These are phyloP conservation scores for Drosophila orena DNA, from an alignment of 1,140 invertebrate species.

Conservation along the genomic window DNA sequence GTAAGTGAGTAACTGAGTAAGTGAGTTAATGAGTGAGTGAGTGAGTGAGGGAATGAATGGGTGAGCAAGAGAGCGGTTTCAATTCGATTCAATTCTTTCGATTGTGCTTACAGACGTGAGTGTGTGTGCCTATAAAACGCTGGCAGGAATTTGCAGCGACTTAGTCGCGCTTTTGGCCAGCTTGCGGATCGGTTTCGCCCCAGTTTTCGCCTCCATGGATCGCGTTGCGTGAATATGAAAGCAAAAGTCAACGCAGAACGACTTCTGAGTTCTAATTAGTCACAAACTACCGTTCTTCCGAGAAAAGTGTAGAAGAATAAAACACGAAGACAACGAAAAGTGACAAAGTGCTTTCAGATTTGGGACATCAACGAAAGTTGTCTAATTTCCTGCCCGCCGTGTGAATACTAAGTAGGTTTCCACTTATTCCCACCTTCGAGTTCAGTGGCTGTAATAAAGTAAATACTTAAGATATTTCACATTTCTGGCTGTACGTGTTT, in stretches of 20 bases:
- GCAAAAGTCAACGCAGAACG: conserved; percentile 33
- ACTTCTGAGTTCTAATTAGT: conserved; percentile 37
- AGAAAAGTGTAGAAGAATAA: conserved; percentile 5
- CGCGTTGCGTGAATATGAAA: conserved; percentile 45
- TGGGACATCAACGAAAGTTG: conserved; percentile 46
- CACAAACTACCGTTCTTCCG: conserved; percentile 9
- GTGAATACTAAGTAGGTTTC: conserved; percentile 48
- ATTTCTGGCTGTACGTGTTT: conserved; percentile 41
- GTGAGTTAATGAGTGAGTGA: conserved; percentile 4
- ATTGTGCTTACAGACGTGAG: conserved; percentile 16
- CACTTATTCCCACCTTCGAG: background rate
- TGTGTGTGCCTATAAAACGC: conserved; percentile 69
- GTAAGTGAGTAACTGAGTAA: conserved; percentile 8
- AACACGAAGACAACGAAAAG: conserved; percentile 10
- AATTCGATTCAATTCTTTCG: conserved; percentile 47
- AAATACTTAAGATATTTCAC: conserved; percentile 41
- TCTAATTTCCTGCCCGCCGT: conserved; percentile 49
- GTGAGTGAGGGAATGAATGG: conserved; percentile 9
- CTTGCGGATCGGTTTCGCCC: conserved; percentile 39
- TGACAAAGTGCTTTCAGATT: conserved; percentile 39
- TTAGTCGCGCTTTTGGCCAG: conserved; percentile 71
- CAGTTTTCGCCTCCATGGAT: conserved; percentile 2
- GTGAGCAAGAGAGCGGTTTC: conserved; percentile 19
- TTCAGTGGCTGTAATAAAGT: conserved; percentile 31
- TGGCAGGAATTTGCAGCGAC: conserved; percentile 71